Base-by-base conservation (phyloP, 2,888 invertebrate genomes). In the Campoplex capitator region DNA sequence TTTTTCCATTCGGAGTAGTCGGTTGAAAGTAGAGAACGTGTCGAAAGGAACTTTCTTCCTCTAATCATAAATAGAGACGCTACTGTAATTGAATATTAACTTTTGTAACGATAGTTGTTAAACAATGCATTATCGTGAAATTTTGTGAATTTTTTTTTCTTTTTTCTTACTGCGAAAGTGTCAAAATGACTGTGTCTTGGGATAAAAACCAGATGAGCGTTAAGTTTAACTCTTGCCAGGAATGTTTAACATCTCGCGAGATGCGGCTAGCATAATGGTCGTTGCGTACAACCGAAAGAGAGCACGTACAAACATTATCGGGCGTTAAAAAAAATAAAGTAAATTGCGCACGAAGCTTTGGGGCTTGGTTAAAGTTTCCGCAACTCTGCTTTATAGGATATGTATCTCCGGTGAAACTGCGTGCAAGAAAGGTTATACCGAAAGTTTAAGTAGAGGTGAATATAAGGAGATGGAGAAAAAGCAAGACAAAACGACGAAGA, bases 391-490 rank as follows among this genome's bases (percentile, higher is more conserved):
- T 75, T 58, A 58, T 58, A 32, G 77, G 62, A 71, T 83, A 48
- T 45, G 81, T 67, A 75, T 76, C 45, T 75, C 56, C 70, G 35
- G 76, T 62, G 71, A 67, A 83, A 77, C 76, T 85, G 87, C 84
- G 78, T 86, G 77, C 79, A 85, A 85, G 87, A 79, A 87, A 85
- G 79, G 73, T 75, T 83, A 71, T 83, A 83, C 83, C 68, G 79
- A 87, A 87, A 87, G 83, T 87, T 87, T 87, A 85, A 84, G 87
- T 87, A 83, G 84, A 71, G 67, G 45, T 56, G 58, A 76, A 48
- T 76, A 71, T 76, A 76, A 83, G 74, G 82, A 79, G 65, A 77
- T 58, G 76, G 68, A 83, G 82, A 82, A 62, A 67, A 70, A 82
- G 67, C 42, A 11, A 74, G 74, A 32, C n/a, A 11, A 23, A 54